Conservation (phyloP, 2,113 vertebrate species). For the Pao palembangensis region DNA sequence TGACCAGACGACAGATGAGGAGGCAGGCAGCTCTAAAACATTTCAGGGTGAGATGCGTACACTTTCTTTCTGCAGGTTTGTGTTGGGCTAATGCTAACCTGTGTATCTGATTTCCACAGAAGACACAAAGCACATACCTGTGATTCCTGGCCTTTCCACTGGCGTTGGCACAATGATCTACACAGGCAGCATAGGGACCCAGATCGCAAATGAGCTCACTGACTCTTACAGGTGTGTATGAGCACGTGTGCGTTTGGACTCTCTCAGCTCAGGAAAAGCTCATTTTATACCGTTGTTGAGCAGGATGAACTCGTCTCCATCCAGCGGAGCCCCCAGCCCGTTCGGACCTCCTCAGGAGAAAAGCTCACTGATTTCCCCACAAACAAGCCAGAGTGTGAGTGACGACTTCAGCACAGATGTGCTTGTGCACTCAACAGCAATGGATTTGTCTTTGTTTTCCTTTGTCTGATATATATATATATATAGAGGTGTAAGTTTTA, state of each 20-base stretch:
- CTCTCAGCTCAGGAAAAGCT: too few species aligned
- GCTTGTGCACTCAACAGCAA: too few species aligned
- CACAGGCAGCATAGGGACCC: slow-evolving; percentile 81
- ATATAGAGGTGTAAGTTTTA: too few species aligned
- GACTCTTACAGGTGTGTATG: slow-evolving; percentile 76
- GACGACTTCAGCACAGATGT: background rate
- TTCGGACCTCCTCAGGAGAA: slow-evolving; percentile 68
- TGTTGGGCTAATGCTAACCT: too few species aligned
- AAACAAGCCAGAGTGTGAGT: slow-evolving; percentile 63
- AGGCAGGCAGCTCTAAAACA: slow-evolving; percentile 66
- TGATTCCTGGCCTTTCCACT: slow-evolving; percentile 69
- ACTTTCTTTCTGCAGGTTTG: too few species aligned
- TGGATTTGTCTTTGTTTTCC: too few species aligned
- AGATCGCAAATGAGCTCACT: slow-evolving; percentile 81
- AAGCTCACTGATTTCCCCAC: slow-evolving; percentile 52
- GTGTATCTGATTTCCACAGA: slow-evolving; percentile 54
- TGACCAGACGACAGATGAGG: slow-evolving; percentile 40
- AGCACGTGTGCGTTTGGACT: background rate
- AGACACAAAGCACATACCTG: slow-evolving; percentile 65
- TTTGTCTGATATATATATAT: too few species aligned
- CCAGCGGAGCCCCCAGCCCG: slow-evolving; percentile 73
- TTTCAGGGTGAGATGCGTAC: slow-evolving; percentile 70
- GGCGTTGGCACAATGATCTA: slow-evolving; percentile 78
- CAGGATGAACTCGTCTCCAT: slow-evolving; percentile 78
- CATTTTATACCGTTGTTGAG: background rate